Base-by-base conservation (phyloP, 2,888 invertebrate species). In the Automeris io region DNA sequence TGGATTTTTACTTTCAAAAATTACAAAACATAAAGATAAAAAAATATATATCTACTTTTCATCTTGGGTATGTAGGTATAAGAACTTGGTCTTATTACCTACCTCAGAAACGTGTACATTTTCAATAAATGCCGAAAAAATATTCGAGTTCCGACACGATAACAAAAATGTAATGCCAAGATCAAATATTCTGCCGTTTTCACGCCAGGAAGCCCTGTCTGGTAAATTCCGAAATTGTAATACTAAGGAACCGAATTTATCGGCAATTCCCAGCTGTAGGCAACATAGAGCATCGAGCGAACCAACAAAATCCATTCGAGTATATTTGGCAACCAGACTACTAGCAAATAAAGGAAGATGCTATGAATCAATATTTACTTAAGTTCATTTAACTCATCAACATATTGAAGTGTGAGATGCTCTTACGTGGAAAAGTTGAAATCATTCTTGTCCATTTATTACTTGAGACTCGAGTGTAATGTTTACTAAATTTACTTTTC, bases 311-410 rank as follows among this genome's bases (percentile, higher is more conserved):
- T 48, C 45, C 46, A 46, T 47, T 54, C 40, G 41, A 51, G 52
- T 49, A 42, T 56, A 51, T 56, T 56, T 56, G 49, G 51, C 50
- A 53, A 50, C 41, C 25, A 47, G 37, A 45, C 46, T 43, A 39
- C 36, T 47, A 47, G 47, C 37, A 57, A 56, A 54, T 49, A 59
- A 40, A 39, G 39, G 37, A 55, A 43, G 42, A 56, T 50, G 53
- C 45, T 45, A 37, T 40, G 40, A 19, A 44, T 48, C 45, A 56
- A 57, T 54, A 46, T 51, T 49, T 39, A 26, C 39, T 13, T 33
- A 38, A 48, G 39, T 46, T 48, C 47, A 37, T 51, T 51, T 42
- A 47, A 46, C 46, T 24, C 39, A 37, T 21, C 39, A 22, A 40
- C 23, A 40, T 23, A 18, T 19, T 35, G 11, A 41, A 35, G 35